Evolutionary conservation across 1,140 invertebrate genomes (phyloP).

Genomic region (Streblospio benedicti): DNA sequence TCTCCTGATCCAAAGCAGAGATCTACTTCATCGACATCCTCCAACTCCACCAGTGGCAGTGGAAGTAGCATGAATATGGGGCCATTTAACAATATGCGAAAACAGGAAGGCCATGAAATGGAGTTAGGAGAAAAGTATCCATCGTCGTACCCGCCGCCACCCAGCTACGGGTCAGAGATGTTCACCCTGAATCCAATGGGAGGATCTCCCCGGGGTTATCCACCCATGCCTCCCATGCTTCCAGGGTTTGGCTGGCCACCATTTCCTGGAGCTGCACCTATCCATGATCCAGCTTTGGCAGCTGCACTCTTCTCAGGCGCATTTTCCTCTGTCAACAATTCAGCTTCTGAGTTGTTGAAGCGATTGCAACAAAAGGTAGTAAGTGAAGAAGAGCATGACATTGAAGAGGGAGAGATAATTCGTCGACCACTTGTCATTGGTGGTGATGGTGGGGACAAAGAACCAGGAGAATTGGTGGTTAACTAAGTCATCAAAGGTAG

Average conservation of each 20-base stretch:
- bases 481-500: too few relatives aligned
- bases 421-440: too few relatives aligned
- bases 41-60: background rate
- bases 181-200: background rate
- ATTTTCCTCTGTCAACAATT: slow-evolving; percentile 34
- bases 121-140: background rate
- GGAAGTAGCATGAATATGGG: background rate
- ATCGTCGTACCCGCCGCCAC: background rate
- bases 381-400: slow-evolving; percentile 30
- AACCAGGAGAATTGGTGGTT: too few relatives aligned
- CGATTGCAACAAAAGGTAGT: slow-evolving; percentile 46
- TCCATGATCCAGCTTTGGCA: background rate
- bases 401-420: too few relatives aligned
- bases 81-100: background rate
- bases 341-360: slow-evolving; percentile 44
- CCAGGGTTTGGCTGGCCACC: slow-evolving; percentile 25
- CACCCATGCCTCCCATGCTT: slow-evolving; percentile 18
- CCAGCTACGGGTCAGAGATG: background rate
- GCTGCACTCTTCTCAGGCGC: background rate
- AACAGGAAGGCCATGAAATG: background rate
- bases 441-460: too few relatives aligned
- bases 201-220: slow-evolving; percentile 27
- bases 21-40: background rate
- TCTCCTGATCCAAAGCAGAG: background rate
- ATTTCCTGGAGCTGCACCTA: background rate